Evolutionary conservation across 2,797 vertebrate species (phyloP), one percentile per base, ranked within the genome.

Genomic region (Monodelphis domestica): DNA sequence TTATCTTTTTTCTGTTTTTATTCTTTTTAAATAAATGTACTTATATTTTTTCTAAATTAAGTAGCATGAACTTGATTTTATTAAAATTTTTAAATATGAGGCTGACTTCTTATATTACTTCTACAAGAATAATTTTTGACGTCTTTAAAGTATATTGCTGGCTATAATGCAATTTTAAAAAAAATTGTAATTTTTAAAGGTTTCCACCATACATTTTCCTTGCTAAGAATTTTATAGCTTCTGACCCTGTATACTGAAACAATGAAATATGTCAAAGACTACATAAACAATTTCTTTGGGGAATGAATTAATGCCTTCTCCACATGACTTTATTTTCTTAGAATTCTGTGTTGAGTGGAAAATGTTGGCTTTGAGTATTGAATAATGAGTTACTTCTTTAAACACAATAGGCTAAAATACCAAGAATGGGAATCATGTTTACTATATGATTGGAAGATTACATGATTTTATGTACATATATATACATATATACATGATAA

Each of bases 261-360:
- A 97, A 95, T 92, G n/a, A n/a, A 96, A 33, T 91, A n/a, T 98
- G 90, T 98, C 97, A 98, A 96, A 98, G 92, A 92, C n/a, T 91
- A 95, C 96, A 97, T 97, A 97, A 97, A 93, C 95, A 98, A 96
- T 97, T 98, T 98, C 97, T 90, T 90, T 97, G 92, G 93, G 96
- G 98, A 97, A 95, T 70, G 24, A 98, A 98, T 98, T 96, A 98
- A 96, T 96, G 93, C 78, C 90, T 94, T 97, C 87, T 89, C 96
- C 54, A 93, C 97, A 93, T 97, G 97, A 96, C 94, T 92, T 97
- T 96, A 97, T 98, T 98, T 98, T 97, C 91, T 97, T 98, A 94
- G 95, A 98, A 98, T 97, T 97, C 94, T 97, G 95, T 98, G 97
- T 97, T 95, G 97, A 97, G 97, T 97, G 96, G 96, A 97, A 97